Conservation (phyloP, 1,140 invertebrate genomes). For the Drosophila melanogaster region DNA sequence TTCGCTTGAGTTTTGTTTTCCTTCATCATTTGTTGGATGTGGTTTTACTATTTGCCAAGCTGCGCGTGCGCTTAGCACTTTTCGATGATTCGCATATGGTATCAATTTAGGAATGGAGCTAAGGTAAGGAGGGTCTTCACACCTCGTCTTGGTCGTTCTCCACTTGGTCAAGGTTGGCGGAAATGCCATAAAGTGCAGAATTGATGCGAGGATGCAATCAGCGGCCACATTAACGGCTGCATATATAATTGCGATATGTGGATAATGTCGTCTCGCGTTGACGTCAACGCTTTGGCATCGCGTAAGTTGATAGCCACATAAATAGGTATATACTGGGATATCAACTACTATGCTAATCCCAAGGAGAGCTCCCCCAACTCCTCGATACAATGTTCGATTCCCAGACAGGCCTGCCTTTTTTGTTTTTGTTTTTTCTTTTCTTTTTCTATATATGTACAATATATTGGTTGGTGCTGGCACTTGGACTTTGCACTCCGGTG, state of each 20-base stretch:
- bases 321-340: not conserved
- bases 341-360: conserved; percentile 28
- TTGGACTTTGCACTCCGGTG: conserved; percentile 36
- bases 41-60: conserved; percentile 12
- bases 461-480: not conserved
- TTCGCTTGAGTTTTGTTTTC: conserved; percentile 5
- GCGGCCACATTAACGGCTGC: conserved; percentile 9
- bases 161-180: conserved; percentile 50
- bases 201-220: conserved; percentile 40
- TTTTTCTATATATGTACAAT: no score
- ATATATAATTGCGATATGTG: conserved; percentile 13
- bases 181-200: conserved; percentile 43
- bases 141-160: not conserved
- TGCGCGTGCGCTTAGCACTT: conserved; percentile 47
- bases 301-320: conserved; percentile 27
- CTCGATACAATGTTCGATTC: not conserved
- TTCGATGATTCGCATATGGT: not conserved
- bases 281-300: conserved; percentile 7
- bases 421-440: no score
- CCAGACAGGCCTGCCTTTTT: not conserved
- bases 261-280: not conserved
- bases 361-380: conserved; percentile 25
- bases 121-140: not conserved
- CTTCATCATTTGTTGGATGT: not conserved
- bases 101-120: not conserved